A percentile compares a stretch with the other conserved stretches of the same genome.
These are phyloP conservation scores for Sinohyriopsis cumingii DNA, from an alignment of 2,888 invertebrate genomes.

Conservation along the genomic window DNA sequence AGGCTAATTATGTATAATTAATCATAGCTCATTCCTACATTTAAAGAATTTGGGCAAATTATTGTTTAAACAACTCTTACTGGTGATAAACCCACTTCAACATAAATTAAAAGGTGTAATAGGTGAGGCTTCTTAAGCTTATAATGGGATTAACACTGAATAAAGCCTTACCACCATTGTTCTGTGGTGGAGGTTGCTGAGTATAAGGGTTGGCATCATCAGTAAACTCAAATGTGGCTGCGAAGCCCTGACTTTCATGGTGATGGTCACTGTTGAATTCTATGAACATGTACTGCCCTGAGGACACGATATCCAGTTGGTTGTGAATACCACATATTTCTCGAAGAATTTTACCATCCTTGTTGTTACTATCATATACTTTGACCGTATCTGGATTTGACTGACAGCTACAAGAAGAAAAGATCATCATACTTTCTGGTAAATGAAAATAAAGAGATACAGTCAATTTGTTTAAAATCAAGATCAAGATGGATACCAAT, in stretches of 20 bases:
- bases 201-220: conserved; percentile 2
- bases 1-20: too few relatives aligned
- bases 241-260: conserved; percentile 57
- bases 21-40: too few relatives aligned
- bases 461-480: too few relatives aligned
- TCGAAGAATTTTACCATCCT: conserved; percentile 37
- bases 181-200: neutral
- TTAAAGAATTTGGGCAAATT: too few relatives aligned
- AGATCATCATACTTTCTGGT: neutral
- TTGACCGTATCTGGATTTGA: conserved; percentile 50
- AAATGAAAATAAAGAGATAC: too few relatives aligned
- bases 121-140: too few relatives aligned
- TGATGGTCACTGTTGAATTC: conserved; percentile 52
- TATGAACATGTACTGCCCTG: conserved; percentile 52
- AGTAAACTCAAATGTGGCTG: conserved; percentile 48
- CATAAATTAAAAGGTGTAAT: too few relatives aligned
- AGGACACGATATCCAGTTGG: conserved; percentile 45
- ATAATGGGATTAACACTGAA: too few relatives aligned
- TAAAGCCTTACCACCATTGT: neutral
- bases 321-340: conserved; percentile 54
- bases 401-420: conserved; percentile 46
- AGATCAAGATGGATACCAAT: too few relatives aligned
- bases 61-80: too few relatives aligned
- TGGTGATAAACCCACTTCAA: too few relatives aligned
- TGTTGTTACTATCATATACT: conserved; percentile 56